These are phyloP conservation scores for Lepus europaeus DNA, from an alignment of 2,113 vertebrate species.

Conservation along the genomic window DNA sequence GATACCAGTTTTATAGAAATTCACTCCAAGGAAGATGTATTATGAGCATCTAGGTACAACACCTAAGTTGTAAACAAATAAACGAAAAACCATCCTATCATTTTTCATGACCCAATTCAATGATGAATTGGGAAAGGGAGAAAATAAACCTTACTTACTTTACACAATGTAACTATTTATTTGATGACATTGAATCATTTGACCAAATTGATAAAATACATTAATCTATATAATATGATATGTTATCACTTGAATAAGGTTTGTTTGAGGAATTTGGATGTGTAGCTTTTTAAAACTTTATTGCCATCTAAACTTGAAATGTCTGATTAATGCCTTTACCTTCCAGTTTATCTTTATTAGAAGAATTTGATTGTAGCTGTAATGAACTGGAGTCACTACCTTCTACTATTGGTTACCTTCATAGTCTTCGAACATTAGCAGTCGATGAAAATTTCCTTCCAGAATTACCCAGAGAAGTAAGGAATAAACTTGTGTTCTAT, in stretches of 20 bases:
- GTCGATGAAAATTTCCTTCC: conserved; percentile 98
- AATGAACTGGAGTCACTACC: conserved; percentile 97
- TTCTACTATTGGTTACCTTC: conserved; percentile 96
- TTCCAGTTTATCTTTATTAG: conserved; percentile 96
- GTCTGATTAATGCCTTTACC: conserved; percentile 72
- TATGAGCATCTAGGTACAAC: background rate
- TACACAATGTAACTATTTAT: background rate
- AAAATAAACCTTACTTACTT: background rate
- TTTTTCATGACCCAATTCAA: conserved; percentile 14
- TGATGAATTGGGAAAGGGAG: background rate
- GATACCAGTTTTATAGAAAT: background rate
- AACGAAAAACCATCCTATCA: background rate
- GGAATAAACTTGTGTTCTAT: conserved; percentile 67
- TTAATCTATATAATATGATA: background rate
- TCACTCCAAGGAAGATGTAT: background rate
- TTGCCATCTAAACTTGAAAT: background rate
- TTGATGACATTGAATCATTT: background rate
- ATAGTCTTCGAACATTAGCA: conserved; percentile 95
- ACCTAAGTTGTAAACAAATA: background rate
- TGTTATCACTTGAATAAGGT: background rate
- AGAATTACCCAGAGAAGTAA: conserved; percentile 96
- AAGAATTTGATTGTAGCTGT: conserved; percentile 99
- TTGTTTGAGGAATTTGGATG: background rate
- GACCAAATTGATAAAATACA: background rate
- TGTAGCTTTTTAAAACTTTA: background rate